A percentile compares a stretch with the other conserved stretches of the same genome.
Conservation (phyloP, 2,113 vertebrate species). For the Gymnorhina tibicen region DNA sequence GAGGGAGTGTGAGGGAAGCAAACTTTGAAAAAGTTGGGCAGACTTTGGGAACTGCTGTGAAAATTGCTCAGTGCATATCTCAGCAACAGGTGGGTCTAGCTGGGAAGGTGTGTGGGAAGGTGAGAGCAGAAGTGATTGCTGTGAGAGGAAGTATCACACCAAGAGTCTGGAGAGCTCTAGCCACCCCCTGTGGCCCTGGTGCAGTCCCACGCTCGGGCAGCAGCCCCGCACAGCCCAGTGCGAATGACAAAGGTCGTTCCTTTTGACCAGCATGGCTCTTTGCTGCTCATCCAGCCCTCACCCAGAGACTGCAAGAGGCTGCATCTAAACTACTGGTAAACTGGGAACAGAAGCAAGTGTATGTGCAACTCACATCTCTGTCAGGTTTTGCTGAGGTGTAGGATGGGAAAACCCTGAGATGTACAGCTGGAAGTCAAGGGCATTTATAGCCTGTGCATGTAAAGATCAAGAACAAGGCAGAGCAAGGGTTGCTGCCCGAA, state of each 20-base stretch:
- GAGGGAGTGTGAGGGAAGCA: neutral
- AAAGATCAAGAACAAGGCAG: neutral
- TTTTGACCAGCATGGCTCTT: neutral
- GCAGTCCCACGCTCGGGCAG: accelerated
- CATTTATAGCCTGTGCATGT: neutral
- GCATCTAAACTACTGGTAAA: neutral
- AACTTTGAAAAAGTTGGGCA: neutral
- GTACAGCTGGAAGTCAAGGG: too few species aligned
- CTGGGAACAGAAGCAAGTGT: neutral
- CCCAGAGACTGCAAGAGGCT: neutral
- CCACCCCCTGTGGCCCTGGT: neutral
- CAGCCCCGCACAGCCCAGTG: too few species aligned
- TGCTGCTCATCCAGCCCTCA: neutral
- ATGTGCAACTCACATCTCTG: neutral
- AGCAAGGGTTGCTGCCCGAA: neutral
- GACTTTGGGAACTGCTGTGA: neutral
- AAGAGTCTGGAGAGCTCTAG: neutral
- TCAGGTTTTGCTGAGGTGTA: neutral
- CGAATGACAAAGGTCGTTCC: neutral
- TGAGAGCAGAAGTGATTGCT: neutral
- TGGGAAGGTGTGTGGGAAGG: neutral
- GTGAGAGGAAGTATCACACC: neutral
- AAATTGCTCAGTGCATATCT: neutral
- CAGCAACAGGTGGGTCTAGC: neutral
- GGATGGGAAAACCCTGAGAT: neutral